Evolutionary conservation across 2,797 vertebrate genomes (phyloP).

Genomic region (Onychomys arenicola): DNA sequence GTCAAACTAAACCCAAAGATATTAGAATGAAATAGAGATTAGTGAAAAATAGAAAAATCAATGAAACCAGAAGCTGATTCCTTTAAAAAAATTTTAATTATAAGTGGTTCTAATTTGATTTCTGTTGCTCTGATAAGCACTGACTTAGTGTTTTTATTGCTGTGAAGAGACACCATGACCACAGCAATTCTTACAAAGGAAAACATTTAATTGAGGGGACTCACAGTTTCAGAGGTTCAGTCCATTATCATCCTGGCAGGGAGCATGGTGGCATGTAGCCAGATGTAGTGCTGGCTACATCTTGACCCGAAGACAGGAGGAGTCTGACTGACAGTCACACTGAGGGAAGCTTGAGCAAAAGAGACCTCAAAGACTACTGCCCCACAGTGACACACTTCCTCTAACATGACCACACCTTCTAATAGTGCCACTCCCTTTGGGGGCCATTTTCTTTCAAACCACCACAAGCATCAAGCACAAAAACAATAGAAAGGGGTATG

Average conservation of each 20-base stretch:
- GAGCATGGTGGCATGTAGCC: not conserved
- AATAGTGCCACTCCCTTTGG: not conserved
- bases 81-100: not conserved
- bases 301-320: not conserved
- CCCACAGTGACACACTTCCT: not conserved
- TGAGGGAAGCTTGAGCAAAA: not conserved
- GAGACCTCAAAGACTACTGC: not conserved
- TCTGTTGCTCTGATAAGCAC: not conserved
- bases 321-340: not conserved
- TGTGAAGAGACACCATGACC: not conserved
- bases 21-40: not conserved
- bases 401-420: not conserved
- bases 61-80: not conserved
- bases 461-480: not conserved
- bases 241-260: not conserved
- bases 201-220: not conserved
- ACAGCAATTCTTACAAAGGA: not conserved
- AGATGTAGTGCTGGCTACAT: not conserved
- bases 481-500: not conserved
- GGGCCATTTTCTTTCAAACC: not conserved
- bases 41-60: not conserved
- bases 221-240: not conserved
- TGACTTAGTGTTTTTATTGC: not conserved
- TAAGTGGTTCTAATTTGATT: not conserved
- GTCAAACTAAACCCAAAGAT: constrained; percentile 4